Conservation (phyloP, 2,113 vertebrate species). For the Bos javanicus region DNA sequence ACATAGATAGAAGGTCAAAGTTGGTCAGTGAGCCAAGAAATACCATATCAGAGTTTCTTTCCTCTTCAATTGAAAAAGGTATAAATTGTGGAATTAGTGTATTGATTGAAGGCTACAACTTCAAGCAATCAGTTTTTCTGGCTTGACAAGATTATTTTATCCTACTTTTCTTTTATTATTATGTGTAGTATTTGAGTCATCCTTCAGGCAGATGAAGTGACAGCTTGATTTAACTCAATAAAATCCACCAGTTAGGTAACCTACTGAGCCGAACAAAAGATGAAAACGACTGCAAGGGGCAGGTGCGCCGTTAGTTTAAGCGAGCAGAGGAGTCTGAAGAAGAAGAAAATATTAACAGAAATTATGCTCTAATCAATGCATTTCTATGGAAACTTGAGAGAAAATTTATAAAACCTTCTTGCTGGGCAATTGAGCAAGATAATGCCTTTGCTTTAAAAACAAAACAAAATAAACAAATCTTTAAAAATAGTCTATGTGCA, state of each 20-base stretch:
- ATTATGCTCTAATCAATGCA: slow-evolving; percentile 92
- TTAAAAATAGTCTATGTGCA: slow-evolving; percentile 39
- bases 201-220: slow-evolving; percentile 98
- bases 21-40: slow-evolving; percentile 99
- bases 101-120: slow-evolving; percentile 97
- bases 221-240: slow-evolving; percentile 99
- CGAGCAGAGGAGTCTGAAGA: slow-evolving; percentile 81
- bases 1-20: slow-evolving; percentile 97
- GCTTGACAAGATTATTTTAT: slow-evolving; percentile 99
- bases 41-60: slow-evolving; percentile 98
- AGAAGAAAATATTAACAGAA: slow-evolving; percentile 88
- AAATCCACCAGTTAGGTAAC: slow-evolving; percentile 95
- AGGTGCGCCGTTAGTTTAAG: slow-evolving; percentile 82
- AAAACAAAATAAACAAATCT: slow-evolving; percentile 63
- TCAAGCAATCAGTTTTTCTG: slow-evolving; percentile 98
- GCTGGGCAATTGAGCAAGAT: slow-evolving; percentile 65
- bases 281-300: slow-evolving; percentile 81
- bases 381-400: slow-evolving; percentile 92
- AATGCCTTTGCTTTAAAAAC: slow-evolving; percentile 51
- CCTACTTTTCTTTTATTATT: slow-evolving; percentile 99
- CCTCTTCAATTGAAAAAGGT: slow-evolving; percentile 92
- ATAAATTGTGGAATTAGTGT: slow-evolving; percentile 99
- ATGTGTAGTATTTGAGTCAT: slow-evolving; percentile 99
- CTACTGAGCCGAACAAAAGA: slow-evolving; percentile 94
- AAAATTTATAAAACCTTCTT: slow-evolving; percentile 78